These are phyloP conservation scores for Ammospiza nelsoni DNA, from an alignment of 2,113 vertebrate genomes.

Conservation along the genomic window DNA sequence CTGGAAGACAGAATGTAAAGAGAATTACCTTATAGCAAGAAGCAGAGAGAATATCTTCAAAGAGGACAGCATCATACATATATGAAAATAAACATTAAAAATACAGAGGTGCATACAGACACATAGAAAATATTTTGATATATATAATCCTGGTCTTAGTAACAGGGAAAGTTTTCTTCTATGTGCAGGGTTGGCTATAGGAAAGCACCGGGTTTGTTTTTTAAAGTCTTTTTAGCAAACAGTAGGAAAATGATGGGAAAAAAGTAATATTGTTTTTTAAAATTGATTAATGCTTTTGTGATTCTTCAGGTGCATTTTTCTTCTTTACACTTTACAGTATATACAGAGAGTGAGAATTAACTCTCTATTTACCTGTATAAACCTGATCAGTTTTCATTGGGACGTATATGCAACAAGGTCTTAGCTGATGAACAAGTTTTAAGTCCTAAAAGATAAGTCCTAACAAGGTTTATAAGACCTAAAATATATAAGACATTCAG, in stretches of 20 bases:
- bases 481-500: background rate
- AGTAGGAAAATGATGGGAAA: background rate
- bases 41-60: background rate
- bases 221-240: background rate
- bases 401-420: background rate
- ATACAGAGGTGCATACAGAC: background rate
- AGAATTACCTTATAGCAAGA: background rate
- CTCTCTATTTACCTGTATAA: background rate
- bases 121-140: background rate
- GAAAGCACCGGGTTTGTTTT: background rate
- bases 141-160: background rate
- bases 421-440: background rate
- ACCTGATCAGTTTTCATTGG: background rate
- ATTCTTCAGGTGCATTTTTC: background rate
- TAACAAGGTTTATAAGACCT: background rate
- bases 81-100: background rate
- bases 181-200: accelerated
- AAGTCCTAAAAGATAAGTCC: background rate
- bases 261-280: background rate
- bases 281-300: background rate
- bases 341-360: background rate
- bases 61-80: background rate
- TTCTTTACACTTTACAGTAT: background rate
- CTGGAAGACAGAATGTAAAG: background rate
- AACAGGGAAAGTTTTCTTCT: background rate